Evolutionary conservation across 2,797 vertebrate species (phyloP), one percentile per base, ranked within the genome.

Genomic region (Amblyopsis hoosieri): DNA sequence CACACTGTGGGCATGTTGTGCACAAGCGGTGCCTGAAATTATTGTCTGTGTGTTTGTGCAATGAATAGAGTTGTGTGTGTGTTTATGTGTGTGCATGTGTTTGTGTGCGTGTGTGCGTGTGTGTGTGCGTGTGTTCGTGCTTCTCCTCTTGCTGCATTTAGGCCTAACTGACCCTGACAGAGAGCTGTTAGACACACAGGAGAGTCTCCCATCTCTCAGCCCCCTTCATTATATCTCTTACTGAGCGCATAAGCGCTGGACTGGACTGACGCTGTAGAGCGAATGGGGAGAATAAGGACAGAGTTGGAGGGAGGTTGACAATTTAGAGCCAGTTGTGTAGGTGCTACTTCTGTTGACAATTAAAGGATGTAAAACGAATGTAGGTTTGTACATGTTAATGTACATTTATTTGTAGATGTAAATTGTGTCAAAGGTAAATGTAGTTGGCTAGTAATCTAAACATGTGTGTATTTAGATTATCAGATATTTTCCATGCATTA

Each of bases 151-250:
- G 61, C 68, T 67, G 69, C 70, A 71, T 50, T 69, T 29, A 45
- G 63, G 67, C 56, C 72, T 76, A 76, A 78, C 64, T 72, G 72
- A 77, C 75, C 74, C 68, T 70, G 80, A 80, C 64, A 68, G 79
- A 68, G 79, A 85, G 76, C 71, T 75, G 70, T n/a, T 48, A 72
- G 81, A 74, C 66, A 46, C 45, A 65, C 59, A 52, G 64, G 52
- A 53, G 23, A 74, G 64, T 65, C 67, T 66, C 57, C 29, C 55
- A 29, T 29, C 12, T 45, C 74, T 74, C 67, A 14, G 58, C 64
- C 66, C 23, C 55, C 57, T 59, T 82, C 59, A 78, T 78, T 78
- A 66, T 66, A 63, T 56, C 78, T 29, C 62, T 67, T 59, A 57
- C 66, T 13, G 60, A 67, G 65, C 52, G 42, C 63, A 57, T 58